Evolutionary conservation across 2,797 vertebrate species (phyloP).

Genomic region (Sebastes oblongus): DNA sequence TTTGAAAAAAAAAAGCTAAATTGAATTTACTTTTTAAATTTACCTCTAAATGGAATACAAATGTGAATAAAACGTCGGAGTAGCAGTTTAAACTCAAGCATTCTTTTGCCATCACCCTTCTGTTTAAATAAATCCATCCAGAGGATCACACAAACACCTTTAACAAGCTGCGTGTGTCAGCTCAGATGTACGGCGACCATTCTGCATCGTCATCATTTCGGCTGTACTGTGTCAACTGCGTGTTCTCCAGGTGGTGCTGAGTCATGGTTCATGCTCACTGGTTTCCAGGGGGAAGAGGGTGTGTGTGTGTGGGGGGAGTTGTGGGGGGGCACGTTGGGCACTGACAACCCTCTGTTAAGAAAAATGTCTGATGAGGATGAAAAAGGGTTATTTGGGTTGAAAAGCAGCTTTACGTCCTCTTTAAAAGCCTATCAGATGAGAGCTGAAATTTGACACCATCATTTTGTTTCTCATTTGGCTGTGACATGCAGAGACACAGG

Average conservation of each 20-base stretch:
- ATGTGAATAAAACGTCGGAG: conserved; percentile 25
- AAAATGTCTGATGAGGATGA: conserved; percentile 44
- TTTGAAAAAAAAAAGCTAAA: not conserved
- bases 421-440: conserved; percentile 55
- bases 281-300: not conserved
- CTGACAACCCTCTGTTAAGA: conserved; percentile 37
- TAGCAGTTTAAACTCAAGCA: conserved; percentile 14
- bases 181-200: conserved; percentile 30
- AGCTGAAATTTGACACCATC: conserved; percentile 62
- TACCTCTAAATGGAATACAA: not conserved
- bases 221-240: conserved; percentile 37
- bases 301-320: not conserved
- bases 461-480: conserved; percentile 68
- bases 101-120: conserved; percentile 20
- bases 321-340: not conserved
- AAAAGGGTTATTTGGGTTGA: conserved; percentile 40
- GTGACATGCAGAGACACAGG: conserved; percentile 40
- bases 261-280: conserved; percentile 45
- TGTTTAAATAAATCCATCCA: conserved; percentile 45
- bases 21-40: conserved; percentile 21
- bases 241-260: conserved; percentile 64
- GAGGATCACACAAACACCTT: conserved; percentile 30
- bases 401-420: conserved; percentile 39
- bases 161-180: conserved; percentile 22
- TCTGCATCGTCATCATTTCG: conserved; percentile 51